These are phyloP conservation scores for Amiota communis DNA, from an alignment of 2,888 invertebrate species.

Conservation along the genomic window DNA sequence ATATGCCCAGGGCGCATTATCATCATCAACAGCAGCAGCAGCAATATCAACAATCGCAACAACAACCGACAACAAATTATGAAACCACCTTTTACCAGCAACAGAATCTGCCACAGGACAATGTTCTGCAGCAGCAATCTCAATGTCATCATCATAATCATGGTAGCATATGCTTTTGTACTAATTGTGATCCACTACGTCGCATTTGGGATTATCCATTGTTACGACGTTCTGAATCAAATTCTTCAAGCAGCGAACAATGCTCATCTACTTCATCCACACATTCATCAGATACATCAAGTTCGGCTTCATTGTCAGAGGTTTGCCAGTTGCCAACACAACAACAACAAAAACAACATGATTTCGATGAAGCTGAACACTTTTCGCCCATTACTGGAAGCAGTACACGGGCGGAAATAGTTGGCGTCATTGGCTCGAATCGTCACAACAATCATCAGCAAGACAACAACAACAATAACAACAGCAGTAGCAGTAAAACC, in stretches of 20 bases:
- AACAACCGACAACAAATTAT: not conserved
- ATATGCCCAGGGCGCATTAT: not conserved
- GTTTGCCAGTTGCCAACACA: conserved; percentile 40
- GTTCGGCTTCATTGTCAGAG: conserved; percentile 50
- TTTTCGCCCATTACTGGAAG: conserved; percentile 62
- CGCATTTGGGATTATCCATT: conserved; percentile 73
- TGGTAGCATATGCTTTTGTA: conserved; percentile 65
- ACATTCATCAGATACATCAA: conserved; percentile 54
- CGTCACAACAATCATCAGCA: conserved; percentile 46
- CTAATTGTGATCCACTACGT: conserved; percentile 70
- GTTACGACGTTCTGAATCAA: conserved; percentile 68
- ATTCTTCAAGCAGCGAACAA: conserved; percentile 66
- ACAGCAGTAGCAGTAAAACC: conserved; percentile 25
- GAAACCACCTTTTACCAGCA: not conserved
- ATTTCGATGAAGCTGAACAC: conserved; percentile 55
- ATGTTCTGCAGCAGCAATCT: conserved; percentile 32
- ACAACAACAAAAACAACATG: too few species aligned
- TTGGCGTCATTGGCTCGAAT: conserved; percentile 71
- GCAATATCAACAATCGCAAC: conserved; percentile 18
- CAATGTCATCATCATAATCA: conserved; percentile 46
- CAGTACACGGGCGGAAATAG: conserved; percentile 66
- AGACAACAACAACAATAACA: conserved; percentile 29
- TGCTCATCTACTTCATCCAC: conserved; percentile 51
- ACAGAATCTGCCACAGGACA: conserved; percentile 24
- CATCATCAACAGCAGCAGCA: conserved; percentile 17